Evolutionary conservation across 2,888 invertebrate genomes (phyloP), one percentile per base, ranked within the genome.

Genomic region (Polydesmus complanatus): DNA sequence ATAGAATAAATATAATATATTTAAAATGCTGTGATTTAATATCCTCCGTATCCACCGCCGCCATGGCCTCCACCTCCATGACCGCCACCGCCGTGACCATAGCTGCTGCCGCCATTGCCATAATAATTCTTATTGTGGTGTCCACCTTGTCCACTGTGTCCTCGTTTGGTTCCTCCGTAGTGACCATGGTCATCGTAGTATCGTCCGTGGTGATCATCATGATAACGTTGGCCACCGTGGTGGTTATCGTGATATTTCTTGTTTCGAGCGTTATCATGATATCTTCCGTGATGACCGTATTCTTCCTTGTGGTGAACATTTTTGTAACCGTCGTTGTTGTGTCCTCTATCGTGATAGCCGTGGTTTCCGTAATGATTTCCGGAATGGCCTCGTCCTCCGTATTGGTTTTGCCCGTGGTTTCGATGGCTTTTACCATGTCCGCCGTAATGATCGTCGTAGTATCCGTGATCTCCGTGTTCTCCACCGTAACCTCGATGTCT

Each of bases 301-400:
- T 81, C 78, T 22, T 77, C 78, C 52, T 78, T 77, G 71, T 81
- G 80, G 5, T 64, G 61, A 1, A 56, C 58, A 23, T 80, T 81
- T 51, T 76, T 75, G 64, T 87, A 83, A 49, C 85, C 85, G 64
- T 84, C 84, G 81, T 84, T 86, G 72, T 87, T 73, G 86, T 85
- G 82, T 8, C 37, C 62, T 18, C 54, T 26, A 58, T 62, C 58
- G n/a, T 21, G 19, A 51, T 51, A 21, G 3, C 22, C 51, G 5
- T 3, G 5, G 19, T 3, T 27, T 23, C 61, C 61, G 27, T 63
- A 55, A 54, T 63, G 63, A 25, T 63, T 61, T 8, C 61, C 61
- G 37, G 58, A 58, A 58, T 63, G 58, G 2, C 63, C 63, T 11
- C 55, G 47, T 19, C 58, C 53, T 19, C 58, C 63, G 51, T 58